Conservation (phyloP, 2,888 invertebrate species). For the Melanophora roralis region DNA sequence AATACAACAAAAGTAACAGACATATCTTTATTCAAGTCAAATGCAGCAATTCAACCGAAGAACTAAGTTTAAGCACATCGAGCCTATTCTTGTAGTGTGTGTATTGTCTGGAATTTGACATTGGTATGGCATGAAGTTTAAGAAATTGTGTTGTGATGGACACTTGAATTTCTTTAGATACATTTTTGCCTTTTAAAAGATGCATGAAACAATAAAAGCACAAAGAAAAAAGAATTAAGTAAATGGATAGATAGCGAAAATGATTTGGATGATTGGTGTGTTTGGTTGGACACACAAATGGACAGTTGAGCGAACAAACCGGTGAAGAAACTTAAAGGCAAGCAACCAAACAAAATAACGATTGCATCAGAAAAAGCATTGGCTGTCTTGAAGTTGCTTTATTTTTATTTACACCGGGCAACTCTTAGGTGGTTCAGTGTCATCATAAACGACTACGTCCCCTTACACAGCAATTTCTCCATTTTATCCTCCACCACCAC, state of each 20-base stretch:
- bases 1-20: conserved; percentile 49
- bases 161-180: conserved; percentile 6
- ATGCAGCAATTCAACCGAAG: conserved; percentile 2
- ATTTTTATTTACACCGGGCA: conserved; percentile 32
- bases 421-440: conserved; percentile 54
- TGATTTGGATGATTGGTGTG: conserved; percentile 58
- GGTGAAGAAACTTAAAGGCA: conserved; percentile 17
- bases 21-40: conserved; percentile 9
- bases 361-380: conserved; percentile 58
- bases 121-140: not conserved
- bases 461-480: conserved; percentile 24
- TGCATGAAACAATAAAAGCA: conserved; percentile 28
- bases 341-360: conserved; percentile 34
- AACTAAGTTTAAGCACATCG: not conserved
- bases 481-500: conserved; percentile 45
- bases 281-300: conserved; percentile 42
- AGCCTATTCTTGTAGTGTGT: not conserved
- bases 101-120: not conserved
- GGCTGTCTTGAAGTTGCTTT: conserved; percentile 40
- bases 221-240: conserved; percentile 14
- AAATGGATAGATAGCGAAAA: conserved; percentile 33
- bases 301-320: conserved; percentile 44
- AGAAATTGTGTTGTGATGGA: conserved; percentile 14
- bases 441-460: conserved; percentile 6
- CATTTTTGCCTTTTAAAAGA: conserved; percentile 43